These are phyloP conservation scores for Penelope pileata DNA, from an alignment of 2,113 vertebrate genomes.

Conservation along the genomic window DNA sequence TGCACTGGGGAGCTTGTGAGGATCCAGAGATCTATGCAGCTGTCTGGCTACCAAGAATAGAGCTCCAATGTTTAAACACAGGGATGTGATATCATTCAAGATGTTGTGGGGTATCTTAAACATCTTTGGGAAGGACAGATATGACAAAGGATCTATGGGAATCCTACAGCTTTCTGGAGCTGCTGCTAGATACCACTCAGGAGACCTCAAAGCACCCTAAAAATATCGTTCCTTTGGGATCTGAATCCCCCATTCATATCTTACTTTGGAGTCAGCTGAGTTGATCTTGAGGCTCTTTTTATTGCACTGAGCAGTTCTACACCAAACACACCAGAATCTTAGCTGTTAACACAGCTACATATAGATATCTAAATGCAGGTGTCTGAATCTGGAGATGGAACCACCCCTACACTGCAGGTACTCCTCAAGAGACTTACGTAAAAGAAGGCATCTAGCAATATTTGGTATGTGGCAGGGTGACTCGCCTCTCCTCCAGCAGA, in stretches of 20 bases:
- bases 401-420: fast-evolving
- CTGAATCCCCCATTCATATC: background rate
- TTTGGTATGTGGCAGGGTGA: fast-evolving
- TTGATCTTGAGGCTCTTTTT: background rate
- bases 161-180: background rate
- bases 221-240: background rate
- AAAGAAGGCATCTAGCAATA: background rate
- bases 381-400: background rate
- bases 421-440: background rate
- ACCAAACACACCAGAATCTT: background rate
- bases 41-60: background rate
- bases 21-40: background rate
- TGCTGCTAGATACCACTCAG: background rate
- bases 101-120: background rate
- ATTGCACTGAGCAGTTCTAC: background rate
- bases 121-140: background rate
- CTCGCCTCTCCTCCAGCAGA: background rate
- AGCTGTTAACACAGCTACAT: background rate
- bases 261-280: background rate
- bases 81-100: background rate
- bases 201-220: background rate
- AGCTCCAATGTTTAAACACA: background rate
- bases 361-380: background rate
- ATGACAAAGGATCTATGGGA: background rate
- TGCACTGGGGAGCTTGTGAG: background rate